Conservation (phyloP, 2,888 invertebrate species). For the Blastobasis adustella region DNA sequence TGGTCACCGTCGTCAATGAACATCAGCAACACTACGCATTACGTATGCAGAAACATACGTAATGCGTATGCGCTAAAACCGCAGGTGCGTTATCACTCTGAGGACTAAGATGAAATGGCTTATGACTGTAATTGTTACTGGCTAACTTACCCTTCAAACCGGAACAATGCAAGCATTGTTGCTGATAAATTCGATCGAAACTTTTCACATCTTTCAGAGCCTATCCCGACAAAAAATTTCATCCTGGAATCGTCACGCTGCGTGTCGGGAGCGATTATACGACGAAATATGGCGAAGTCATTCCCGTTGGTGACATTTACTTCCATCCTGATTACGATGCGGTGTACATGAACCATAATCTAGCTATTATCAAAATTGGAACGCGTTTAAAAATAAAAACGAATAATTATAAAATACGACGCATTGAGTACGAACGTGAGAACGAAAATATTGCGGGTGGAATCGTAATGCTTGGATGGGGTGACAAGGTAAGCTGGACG, state of each 20-base stretch:
- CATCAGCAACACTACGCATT: too few species aligned
- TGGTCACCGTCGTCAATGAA: too few species aligned
- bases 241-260: slow-evolving; percentile 8
- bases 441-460: slow-evolving; percentile 1
- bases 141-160: too few species aligned
- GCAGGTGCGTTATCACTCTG: too few species aligned
- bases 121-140: too few species aligned
- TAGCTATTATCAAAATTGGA: slow-evolving; percentile 26
- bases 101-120: too few species aligned
- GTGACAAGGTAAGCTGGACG: slow-evolving; percentile 15
- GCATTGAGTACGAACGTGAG: slow-evolving; percentile 23
- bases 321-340: slow-evolving; percentile 32
- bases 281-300: slow-evolving; percentile 19
- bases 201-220: too few species aligned
- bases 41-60: too few species aligned
- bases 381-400: slow-evolving; percentile 13
- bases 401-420: slow-evolving; percentile 21
- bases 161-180: too few species aligned
- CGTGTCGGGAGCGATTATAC: slow-evolving; percentile 31
- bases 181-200: too few species aligned
- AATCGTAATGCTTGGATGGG: slow-evolving; percentile 38
- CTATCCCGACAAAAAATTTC: too few species aligned
- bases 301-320: slow-evolving; percentile 20
- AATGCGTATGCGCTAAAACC: too few species aligned
- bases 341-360: slow-evolving; percentile 24